Percentiles rank a stretch among this genome's conserved stretches.
Conservation (phyloP, 2,888 invertebrate genomes). For the Platycheirus rosarum region DNA sequence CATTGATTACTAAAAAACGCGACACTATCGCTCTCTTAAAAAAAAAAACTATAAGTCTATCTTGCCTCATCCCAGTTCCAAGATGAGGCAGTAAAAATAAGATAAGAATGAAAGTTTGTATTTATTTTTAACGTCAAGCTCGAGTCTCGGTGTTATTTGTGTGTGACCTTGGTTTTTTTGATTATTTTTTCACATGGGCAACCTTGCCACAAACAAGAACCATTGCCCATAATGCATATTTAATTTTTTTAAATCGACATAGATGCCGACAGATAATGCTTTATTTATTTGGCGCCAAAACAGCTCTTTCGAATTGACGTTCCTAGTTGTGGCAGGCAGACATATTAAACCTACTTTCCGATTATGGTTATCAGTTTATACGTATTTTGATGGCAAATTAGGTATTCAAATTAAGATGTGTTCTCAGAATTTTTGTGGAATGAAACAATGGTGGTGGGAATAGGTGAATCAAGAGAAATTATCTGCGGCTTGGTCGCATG, state of each 20-base stretch:
- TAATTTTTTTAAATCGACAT: no score
- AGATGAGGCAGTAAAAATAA: background rate
- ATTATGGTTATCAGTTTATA: no score
- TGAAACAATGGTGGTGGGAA: no score
- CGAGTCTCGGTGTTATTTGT: background rate
- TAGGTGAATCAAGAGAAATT: no score
- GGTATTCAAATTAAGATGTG: no score
- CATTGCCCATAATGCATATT: no score
- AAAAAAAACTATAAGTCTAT: background rate
- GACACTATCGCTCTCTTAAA: background rate
- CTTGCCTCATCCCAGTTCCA: background rate
- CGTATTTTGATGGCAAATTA: no score
- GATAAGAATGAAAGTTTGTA: background rate
- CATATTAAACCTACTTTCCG: no score
- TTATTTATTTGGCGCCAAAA: background rate
- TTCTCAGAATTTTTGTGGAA: no score
- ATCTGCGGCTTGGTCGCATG: no score
- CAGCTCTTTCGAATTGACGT: no score
- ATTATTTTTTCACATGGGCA: background rate
- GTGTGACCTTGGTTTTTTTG: background rate
- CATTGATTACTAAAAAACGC: constrained; percentile 1
- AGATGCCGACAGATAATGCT: background rate
- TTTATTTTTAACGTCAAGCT: background rate
- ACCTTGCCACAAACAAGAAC: background rate
- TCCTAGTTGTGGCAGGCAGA: no score